Base-by-base conservation (phyloP, 2,888 invertebrate species). In the Holacanthella duospinosa region DNA sequence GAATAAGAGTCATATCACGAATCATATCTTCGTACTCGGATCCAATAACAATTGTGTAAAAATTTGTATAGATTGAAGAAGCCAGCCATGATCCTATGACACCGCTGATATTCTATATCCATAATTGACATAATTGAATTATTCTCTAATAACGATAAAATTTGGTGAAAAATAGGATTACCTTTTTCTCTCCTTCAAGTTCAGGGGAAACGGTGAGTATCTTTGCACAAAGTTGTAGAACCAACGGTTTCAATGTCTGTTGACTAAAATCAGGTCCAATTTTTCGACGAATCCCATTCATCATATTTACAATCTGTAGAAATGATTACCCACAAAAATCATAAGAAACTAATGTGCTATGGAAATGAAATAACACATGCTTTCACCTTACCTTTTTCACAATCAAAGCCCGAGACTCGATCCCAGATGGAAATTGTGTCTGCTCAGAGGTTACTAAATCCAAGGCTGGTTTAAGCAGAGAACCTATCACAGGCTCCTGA, bases 31-130 rank as follows among this genome's bases (percentile, higher is more conserved):
- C 84, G 79, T 93, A 93, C 74, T 86, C 82, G 53, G 83, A 82
- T 3, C 83, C 82, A 1, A 88, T 88, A 9, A 90, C 80, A 71
- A 87, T 85, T 72, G 85, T 85, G 54, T 85, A 81, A 75, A 92
- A 88, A 0, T 86, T 82, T 25, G 85, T 78, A 77, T 93, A 95
- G 0, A 91, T 84, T 61, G 84, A 83, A 75, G 91, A 86, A 0
- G 95, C 95, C 65, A 96, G 79, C 75, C 89, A 87, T 2, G 87
- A 83, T 24, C 88, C 88, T 76, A 95, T 93, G 0, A 92, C 91
- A 74, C 85, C 80, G 48, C 84, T 81, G 29, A 95, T 80, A 1
- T 86, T 88, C 82, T 85, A 74, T 36, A 53, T 29, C 54, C 54
- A 36, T 9, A 54, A 55, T 36, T 26, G 19, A 55, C 29, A 55